These are phyloP conservation scores for Anisognathus igniventris DNA, from an alignment of 2,797 vertebrate genomes.

Conservation along the genomic window DNA sequence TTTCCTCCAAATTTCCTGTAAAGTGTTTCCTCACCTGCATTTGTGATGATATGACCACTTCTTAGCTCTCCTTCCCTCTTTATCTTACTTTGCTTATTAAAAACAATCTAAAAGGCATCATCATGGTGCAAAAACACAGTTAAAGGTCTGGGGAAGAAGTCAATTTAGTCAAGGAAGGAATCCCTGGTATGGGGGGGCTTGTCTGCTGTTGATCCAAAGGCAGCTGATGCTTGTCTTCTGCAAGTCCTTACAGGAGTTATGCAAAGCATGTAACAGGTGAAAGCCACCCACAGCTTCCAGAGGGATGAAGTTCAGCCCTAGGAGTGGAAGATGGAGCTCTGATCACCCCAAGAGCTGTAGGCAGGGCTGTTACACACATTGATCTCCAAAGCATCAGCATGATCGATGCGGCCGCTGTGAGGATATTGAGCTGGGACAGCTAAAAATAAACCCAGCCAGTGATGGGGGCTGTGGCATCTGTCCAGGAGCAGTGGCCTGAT, in stretches of 20 bases:
- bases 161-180: background rate
- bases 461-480: background rate
- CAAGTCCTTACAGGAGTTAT: background rate
- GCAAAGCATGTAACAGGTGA: background rate
- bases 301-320: background rate
- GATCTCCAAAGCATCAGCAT: background rate
- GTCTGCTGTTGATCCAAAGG: background rate
- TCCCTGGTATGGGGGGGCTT: background rate
- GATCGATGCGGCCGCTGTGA: accelerated
- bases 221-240: background rate
- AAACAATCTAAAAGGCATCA: background rate
- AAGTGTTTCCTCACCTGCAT: background rate
- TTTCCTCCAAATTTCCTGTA: background rate
- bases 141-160: background rate
- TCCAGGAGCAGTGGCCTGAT: background rate
- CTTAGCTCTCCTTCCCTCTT: background rate
- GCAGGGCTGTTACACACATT: background rate
- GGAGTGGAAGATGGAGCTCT: background rate
- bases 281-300: background rate
- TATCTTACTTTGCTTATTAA: background rate
- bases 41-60: background rate
- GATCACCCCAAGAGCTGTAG: background rate
- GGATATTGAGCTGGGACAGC: background rate
- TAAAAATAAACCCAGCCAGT: background rate
- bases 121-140: background rate